Percentiles rank a stretch among this genome's conserved stretches.
phyloP scores from a whole-genome alignment of 2,797 vertebrate species.

The Varecia variegata region DNA sequence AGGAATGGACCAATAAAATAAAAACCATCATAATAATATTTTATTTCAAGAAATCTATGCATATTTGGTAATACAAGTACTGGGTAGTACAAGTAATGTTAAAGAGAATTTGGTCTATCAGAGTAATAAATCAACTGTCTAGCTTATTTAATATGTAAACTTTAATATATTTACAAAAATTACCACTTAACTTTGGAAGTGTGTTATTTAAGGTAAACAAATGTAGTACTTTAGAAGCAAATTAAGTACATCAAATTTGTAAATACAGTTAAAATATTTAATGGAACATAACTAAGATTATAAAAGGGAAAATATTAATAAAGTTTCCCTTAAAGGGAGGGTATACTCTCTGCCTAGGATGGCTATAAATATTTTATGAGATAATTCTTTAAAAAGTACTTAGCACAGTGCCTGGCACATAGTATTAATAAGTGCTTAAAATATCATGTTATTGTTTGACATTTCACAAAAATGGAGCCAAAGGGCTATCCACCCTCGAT shows the following conservation, averaged over 20 bases:
- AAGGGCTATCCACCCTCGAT: neutral
- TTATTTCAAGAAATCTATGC: neutral
- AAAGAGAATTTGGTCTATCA: neutral
- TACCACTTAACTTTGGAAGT: neutral
- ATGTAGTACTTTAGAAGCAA: neutral
- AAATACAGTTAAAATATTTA: slow-evolving; percentile 39
- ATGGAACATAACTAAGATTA: neutral
- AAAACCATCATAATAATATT: neutral
- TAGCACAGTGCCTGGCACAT: neutral
- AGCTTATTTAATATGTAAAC: neutral
- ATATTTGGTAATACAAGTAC: neutral
- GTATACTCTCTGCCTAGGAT: neutral
- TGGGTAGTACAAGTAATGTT: neutral
- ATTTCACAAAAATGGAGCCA: neutral
- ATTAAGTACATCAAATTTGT: slow-evolving; percentile 1
- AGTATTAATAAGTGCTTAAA: neutral
- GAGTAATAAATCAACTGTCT: neutral
- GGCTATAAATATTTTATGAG: neutral
- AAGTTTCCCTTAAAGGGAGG: neutral
- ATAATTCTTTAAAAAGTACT: neutral
- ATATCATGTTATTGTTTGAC: neutral
- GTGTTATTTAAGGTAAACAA: neutral
- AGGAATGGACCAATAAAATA: neutral
- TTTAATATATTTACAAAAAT: neutral
- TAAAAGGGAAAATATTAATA: neutral